Base-by-base conservation (phyloP, 1,140 invertebrate genomes). In the Portunus trituberculatus region DNA sequence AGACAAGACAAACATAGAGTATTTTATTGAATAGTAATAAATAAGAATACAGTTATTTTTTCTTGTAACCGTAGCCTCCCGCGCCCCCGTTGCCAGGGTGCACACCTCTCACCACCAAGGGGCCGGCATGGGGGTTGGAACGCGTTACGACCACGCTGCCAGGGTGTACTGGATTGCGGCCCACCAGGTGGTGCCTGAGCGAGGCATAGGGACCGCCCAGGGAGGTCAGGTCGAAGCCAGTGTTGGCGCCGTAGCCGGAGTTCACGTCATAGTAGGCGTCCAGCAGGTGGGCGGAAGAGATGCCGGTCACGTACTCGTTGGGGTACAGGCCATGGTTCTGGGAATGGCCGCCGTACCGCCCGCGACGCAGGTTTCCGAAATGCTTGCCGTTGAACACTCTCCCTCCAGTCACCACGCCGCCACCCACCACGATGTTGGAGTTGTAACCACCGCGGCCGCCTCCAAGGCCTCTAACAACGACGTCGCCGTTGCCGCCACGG, bases 211-310 rank as follows among this genome's bases (percentile, higher is more conserved):
- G 67, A 1, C 76, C 91, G n/a, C 91, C 91, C 0, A 93, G 76
- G 10, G 28, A 16, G 32, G 31, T 25, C 67, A 93, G 91, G 45
- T 31, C 67, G 76, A 93, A 93, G 16, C 76, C 76, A n/a, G 25
- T 82, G n/a, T 31, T 31, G 25, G 52, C 48, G 16, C 91, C 91
- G 7, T 84, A 45, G 0, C 91, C 76, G 31, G 29, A 20, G 32
- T 93, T 14, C 0, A 39, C 20, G 32, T 93, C 59, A 29, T 93
- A 46, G 67, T 93, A 93, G 76, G 59, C 39, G 83, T 93, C 76
- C 29, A 93, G 20, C 12, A 93, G 91, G 91, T 93, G 83, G 25
- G 76, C 91, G 67, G 91, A 93, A 32, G 91, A 93, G 32, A 93
- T 0, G 16, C 91, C 91, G 32, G 91, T 83, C 31, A 93, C 91